Evolutionary conservation across 2,797 vertebrate species (phyloP).

Genomic region (Pangasius sanitwongsei): DNA sequence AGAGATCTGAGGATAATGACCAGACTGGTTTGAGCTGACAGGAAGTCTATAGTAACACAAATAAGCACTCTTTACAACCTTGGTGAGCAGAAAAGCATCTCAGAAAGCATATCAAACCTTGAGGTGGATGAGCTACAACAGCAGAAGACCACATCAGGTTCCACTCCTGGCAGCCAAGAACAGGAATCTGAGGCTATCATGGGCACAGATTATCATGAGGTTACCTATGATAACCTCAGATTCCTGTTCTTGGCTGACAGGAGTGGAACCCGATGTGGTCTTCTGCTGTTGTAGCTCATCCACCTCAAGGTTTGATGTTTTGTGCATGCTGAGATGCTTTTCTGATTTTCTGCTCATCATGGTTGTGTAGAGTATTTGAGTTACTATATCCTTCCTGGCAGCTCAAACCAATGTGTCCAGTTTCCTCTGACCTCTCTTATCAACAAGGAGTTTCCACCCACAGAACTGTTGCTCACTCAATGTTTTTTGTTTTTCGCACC

Average conservation of each 20-base stretch:
- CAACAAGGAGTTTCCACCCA: background rate
- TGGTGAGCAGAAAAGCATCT: background rate
- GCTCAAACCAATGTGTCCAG: background rate
- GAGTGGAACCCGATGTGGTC: background rate
- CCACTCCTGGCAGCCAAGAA: background rate
- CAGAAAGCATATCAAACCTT: background rate
- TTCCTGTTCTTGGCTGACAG: background rate
- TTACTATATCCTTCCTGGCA: background rate
- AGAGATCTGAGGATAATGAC: background rate
- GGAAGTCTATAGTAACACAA: background rate
- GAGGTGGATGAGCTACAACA: background rate
- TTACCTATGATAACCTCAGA: background rate
- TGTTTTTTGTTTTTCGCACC: background rate
- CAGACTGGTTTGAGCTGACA: background rate
- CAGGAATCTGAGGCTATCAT: background rate
- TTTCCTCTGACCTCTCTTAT: background rate
- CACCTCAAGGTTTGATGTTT: background rate
- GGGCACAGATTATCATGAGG: too few relatives aligned
- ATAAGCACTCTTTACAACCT: background rate
- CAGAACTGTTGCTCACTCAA: background rate
- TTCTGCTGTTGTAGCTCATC: background rate
- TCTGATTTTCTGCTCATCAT: background rate
- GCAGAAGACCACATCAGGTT: background rate
- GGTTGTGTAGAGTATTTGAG: background rate
- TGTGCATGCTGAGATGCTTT: background rate